These are phyloP conservation scores for Lasiommata megera DNA, from an alignment of 2,888 invertebrate species.

Conservation along the genomic window DNA sequence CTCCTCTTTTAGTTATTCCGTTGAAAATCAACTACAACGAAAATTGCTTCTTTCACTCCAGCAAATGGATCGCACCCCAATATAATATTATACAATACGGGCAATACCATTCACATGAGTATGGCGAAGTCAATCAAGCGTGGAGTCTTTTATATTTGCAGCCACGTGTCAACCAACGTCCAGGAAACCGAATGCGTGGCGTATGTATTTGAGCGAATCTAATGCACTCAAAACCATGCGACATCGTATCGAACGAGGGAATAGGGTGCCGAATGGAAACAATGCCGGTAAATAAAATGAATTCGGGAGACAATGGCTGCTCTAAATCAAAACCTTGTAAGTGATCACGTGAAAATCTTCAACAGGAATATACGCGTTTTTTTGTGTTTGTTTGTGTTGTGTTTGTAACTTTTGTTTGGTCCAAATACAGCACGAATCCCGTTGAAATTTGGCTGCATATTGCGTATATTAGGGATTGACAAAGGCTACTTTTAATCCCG, in stretches of 20 bases:
- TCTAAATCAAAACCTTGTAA: not conserved
- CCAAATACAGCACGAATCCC: too few relatives aligned
- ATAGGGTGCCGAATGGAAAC: conserved; percentile 40
- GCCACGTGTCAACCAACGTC: conserved; percentile 73
- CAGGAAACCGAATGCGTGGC: conserved; percentile 68
- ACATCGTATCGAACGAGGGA: conserved; percentile 46
- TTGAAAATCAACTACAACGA: conserved; percentile 18
- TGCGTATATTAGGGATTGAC: too few relatives aligned
- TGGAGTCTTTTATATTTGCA: conserved; percentile 76
- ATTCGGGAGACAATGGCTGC: conserved; percentile 36
- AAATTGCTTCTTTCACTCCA: conserved; percentile 32
- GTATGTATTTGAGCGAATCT: conserved; percentile 74
- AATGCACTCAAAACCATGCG: conserved; percentile 77
- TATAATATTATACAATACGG: conserved; percentile 69
- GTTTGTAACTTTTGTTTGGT: too few relatives aligned
- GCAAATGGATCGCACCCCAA: conserved; percentile 47
- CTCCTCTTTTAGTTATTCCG: too few relatives aligned
- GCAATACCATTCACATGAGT: conserved; percentile 78
- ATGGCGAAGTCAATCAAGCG: conserved; percentile 69
- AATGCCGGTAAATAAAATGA: conserved; percentile 40
- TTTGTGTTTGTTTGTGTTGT: too few relatives aligned
- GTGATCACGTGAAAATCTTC: too few relatives aligned
- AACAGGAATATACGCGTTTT: too few relatives aligned
- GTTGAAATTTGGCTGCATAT: too few relatives aligned
- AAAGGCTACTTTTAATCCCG: too few relatives aligned